Conservation (phyloP, 2,113 vertebrate species). For the Ceyx cyanopectus region DNA sequence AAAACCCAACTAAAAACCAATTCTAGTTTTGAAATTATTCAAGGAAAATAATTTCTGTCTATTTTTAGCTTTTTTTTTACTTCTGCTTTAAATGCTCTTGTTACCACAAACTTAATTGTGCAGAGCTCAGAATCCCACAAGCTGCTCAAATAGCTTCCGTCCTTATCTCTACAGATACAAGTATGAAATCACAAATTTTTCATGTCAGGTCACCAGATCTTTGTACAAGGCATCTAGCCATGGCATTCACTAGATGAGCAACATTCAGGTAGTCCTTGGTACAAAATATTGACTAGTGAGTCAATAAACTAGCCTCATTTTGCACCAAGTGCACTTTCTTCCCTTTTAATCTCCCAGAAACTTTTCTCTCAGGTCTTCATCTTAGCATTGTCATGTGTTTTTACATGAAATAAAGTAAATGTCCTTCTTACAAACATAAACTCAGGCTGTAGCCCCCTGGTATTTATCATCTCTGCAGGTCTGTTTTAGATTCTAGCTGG, state of each 20-base stretch:
- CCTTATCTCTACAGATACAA: neutral
- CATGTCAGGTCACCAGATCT: neutral
- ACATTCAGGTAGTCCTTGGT: neutral
- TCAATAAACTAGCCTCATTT: neutral
- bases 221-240: neutral
- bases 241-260: neutral
- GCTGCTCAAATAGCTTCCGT: neutral
- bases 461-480: neutral
- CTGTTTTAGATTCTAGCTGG: neutral
- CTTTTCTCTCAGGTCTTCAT: neutral
- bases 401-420: neutral
- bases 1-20: too few relatives aligned
- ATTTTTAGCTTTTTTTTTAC: neutral
- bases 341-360: neutral
- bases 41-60: neutral
- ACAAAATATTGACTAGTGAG: neutral
- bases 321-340: neutral
- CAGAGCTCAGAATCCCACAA: neutral
- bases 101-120: neutral
- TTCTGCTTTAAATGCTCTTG: neutral
- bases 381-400: neutral
- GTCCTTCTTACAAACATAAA: neutral
- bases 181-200: neutral
- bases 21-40: neutral
- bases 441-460: neutral